Base-by-base conservation (phyloP, 2,797 vertebrate genomes). In the Notolepis coatsorum region DNA sequence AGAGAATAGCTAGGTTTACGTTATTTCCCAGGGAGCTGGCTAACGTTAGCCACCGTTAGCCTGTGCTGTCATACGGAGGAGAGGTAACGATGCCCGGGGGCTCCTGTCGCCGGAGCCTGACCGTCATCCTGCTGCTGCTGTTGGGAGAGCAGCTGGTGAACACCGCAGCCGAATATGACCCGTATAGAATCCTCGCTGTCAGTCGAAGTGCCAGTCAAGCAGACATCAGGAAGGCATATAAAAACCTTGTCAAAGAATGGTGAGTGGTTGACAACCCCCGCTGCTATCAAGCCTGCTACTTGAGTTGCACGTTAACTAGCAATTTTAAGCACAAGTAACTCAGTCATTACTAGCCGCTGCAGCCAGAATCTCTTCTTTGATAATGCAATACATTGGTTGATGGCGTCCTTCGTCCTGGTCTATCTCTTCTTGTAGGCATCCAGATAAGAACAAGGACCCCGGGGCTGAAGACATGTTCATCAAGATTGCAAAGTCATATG, bases 381-480 rank as follows among this genome's bases (percentile, higher is more conserved):
- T n/a, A n/a, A n/a, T n/a, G n/a, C n/a, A n/a, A n/a, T n/a, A n/a
- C n/a, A n/a, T n/a, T n/a, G n/a, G n/a, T n/a, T n/a, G n/a, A n/a
- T n/a, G n/a, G n/a, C n/a, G n/a, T n/a, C n/a, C n/a, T n/a, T n/a
- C n/a, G n/a, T n/a, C n/a, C n/a, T n/a, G n/a, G n/a, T n/a, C n/a
- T 15, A 3, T 48, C 7, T 52, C 53, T 55, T 59, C 51, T 45
- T 71, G 17, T 15, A 99, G 98, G 98, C 97, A 99, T 71, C 98
- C 98, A 28, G 98, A 99, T 86, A 99, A 99, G 87, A 99, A 98
- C 84, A 98, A 95, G 87, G 93, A 96, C 71, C 96, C 97, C 0
- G 94, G 91, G 43, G 96, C 98, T 21, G 95, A 97, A 79, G 96
- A 99, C 81, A 98, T 88, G 89, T 99, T 99, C 84, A 99, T 99